Evolutionary conservation across 2,797 vertebrate species (phyloP).

Genomic region (Tapera naevia): DNA sequence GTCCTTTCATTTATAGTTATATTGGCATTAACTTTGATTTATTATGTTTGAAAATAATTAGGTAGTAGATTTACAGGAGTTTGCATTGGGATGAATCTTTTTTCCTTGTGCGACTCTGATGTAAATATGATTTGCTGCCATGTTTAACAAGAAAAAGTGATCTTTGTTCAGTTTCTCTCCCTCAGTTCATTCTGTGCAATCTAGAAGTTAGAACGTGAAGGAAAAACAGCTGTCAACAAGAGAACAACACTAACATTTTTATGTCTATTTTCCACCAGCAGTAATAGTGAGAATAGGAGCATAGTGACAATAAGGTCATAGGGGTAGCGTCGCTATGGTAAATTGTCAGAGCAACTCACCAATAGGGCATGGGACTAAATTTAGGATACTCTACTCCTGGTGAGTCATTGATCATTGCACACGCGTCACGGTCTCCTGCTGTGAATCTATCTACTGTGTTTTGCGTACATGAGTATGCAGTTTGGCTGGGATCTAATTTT

Average conservation of each 20-base stretch:
- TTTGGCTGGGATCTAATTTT: fast-evolving
- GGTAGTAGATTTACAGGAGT: neutral
- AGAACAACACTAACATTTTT: neutral
- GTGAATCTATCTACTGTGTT: neutral
- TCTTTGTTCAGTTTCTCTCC: neutral
- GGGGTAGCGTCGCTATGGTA: constrained; percentile 55
- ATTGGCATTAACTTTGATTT: constrained; percentile 29
- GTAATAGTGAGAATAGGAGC: neutral
- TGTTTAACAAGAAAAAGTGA: constrained; percentile 25
- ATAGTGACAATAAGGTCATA: constrained; percentile 27
- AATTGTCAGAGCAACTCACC: constrained; percentile 53
- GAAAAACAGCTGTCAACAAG: neutral
- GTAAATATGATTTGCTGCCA: neutral
- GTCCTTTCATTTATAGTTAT: neutral
- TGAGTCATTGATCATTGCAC: constrained; percentile 52
- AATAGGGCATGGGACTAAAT: constrained; percentile 25
- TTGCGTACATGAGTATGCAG: neutral
- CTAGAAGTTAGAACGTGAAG: neutral
- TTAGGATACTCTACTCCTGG: constrained; percentile 36
- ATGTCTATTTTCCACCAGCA: neutral
- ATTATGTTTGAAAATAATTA: neutral
- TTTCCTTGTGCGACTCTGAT: neutral
- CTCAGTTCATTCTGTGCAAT: neutral
- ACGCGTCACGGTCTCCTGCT: neutral
- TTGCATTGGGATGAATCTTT: neutral